phyloP scores from a whole-genome alignment of 2,888 invertebrate species.

The Labia minor region DNA sequence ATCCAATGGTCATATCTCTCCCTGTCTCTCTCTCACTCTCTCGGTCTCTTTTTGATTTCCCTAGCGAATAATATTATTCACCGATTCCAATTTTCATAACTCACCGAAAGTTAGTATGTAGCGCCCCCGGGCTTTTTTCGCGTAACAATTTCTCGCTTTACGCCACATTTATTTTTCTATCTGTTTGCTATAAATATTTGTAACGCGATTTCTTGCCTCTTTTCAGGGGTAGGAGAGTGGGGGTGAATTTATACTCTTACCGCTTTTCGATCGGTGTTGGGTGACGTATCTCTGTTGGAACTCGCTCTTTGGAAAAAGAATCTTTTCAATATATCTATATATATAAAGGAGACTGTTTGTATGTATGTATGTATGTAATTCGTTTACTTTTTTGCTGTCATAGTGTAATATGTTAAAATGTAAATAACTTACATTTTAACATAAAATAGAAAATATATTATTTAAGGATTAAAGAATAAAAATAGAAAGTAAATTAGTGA shows the following conservation, averaged over 20 bases:
- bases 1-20: slow-evolving; percentile 7
- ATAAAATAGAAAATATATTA: too few relatives aligned
- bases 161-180: slow-evolving; percentile 13
- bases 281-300: too few relatives aligned
- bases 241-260: neutral
- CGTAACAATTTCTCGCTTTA: slow-evolving; percentile 13
- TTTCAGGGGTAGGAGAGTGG: neutral
- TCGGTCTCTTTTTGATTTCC: neutral
- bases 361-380: too few relatives aligned
- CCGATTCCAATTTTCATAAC: slow-evolving; percentile 13
- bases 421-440: too few relatives aligned
- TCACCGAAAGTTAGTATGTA: neutral
- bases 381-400: too few relatives aligned
- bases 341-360: too few relatives aligned
- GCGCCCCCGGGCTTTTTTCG: neutral
- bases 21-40: too few relatives aligned
- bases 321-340: too few relatives aligned
- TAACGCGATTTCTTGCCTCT: slow-evolving; percentile 2
- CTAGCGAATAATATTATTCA: slow-evolving; percentile 3
- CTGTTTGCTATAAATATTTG: slow-evolving; percentile 13
- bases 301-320: too few relatives aligned
- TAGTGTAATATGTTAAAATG: too few relatives aligned
- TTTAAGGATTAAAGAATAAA: too few relatives aligned
- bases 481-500: too few relatives aligned
- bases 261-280: neutral